Evolutionary conservation across 2,113 vertebrate genomes (phyloP).

Genomic region (Hippocampus abdominalis): DNA sequence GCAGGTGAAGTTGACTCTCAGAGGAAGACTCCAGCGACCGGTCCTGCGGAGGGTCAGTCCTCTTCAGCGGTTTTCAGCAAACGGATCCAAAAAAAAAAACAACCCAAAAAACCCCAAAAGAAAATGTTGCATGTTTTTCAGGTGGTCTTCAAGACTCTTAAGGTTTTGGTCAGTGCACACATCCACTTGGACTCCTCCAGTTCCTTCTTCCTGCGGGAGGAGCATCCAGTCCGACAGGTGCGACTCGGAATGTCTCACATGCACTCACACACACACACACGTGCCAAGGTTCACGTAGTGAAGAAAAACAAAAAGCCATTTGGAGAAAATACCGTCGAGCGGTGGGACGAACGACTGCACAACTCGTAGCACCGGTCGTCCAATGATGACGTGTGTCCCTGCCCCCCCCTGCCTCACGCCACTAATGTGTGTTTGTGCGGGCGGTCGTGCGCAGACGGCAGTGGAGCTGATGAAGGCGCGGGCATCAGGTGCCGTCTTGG

Average conservation of each 20-base stretch:
- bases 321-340: too few relatives aligned
- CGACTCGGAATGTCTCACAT: neutral
- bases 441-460: slow-evolving; percentile 65
- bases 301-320: too few relatives aligned
- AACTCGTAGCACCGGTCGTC: too few relatives aligned
- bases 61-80: too few relatives aligned
- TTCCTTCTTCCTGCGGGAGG: slow-evolving; percentile 67
- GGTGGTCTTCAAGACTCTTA: slow-evolving; percentile 68
- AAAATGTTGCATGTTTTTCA: slow-evolving; percentile 29
- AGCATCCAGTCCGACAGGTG: slow-evolving; percentile 57
- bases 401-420: too few relatives aligned
- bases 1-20: slow-evolving; percentile 70
- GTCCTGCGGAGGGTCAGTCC: slow-evolving; percentile 78
- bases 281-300: too few relatives aligned
- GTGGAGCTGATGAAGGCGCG: slow-evolving; percentile 86
- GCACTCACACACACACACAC: too few relatives aligned
- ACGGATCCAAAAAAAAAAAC: too few relatives aligned
- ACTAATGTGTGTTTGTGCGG: neutral
- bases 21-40: slow-evolving; percentile 75
- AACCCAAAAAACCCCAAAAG: neutral
- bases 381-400: too few relatives aligned
- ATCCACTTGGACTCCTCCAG: slow-evolving; percentile 59
- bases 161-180: slow-evolving; percentile 57
- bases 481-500: slow-evolving; percentile 71
- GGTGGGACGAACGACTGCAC: too few relatives aligned